Base-by-base conservation (phyloP, 2,113 vertebrate species). In the Hystrix brachyura region DNA sequence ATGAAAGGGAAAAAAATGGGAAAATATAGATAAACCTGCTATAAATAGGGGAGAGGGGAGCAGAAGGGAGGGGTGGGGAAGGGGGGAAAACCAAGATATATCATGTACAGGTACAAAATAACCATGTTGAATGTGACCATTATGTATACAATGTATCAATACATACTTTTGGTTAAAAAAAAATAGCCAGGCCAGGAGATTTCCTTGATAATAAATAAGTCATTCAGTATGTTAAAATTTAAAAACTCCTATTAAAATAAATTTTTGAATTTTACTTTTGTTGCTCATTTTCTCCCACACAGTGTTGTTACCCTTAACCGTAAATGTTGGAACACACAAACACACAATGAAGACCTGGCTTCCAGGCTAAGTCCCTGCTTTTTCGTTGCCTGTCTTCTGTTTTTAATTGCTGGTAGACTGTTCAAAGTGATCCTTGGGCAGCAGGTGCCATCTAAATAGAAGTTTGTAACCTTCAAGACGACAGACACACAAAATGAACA, bases 381-480 rank as follows among this genome's bases (percentile, higher is more conserved):
- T 29, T 43, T n/a, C 80, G 84, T 46, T 27, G 69, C 74, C 72
- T 74, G 15, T 51, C 74, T 57, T 71, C 19, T 94, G 79, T 67
- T 65, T 60, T 79, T n/a, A 53, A 12, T 12, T 87, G 18, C 27
- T 64, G 90, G 72, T 18, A 57, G 55, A n/a, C 8, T 48, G 5
- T 69, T 94, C 34, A 80, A 90, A 79, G 29, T 15, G 60, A 69
- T 83, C 57, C 9, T 25, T 25, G 46, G 53, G 60, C 18, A 55
- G 55, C 92, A 85, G 12, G 38, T 46, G 11, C 7, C 55, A 84
- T 32, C 14, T 46, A 55, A n/a, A 51, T 53, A 80, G 38, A 83
- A 90, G 46, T 82, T 76, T 87, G 65, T 83, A 76, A 65, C 48
- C 95, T 93, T 76, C 12, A 82, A 57, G 51, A 78, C 94, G 71